Conservation (phyloP, 2,888 invertebrate species). For the Leucophenga maculata region DNA sequence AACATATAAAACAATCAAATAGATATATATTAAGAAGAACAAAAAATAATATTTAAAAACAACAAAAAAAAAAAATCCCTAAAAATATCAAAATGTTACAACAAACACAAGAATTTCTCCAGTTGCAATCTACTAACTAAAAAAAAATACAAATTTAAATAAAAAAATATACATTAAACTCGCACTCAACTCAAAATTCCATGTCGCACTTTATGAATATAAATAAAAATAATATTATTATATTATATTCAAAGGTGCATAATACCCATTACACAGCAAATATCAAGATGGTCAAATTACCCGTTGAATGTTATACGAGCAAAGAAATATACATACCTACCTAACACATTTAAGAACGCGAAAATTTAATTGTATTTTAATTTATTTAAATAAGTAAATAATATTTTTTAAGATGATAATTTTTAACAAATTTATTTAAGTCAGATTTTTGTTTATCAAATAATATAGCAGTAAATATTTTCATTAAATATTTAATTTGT, state of each 20-base stretch:
- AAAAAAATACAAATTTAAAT: background rate
- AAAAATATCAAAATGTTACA: conserved; percentile 7
- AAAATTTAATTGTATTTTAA: no score
- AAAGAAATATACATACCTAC: no score
- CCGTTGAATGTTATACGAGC: no score
- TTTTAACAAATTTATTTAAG: no score
- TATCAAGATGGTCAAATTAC: no score
- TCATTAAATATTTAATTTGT: background rate
- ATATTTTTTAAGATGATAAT: no score
- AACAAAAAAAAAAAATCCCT: background rate
- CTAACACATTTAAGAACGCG: no score
- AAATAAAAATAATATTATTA: no score
- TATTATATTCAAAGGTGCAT: no score
- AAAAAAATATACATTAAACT: conserved; percentile 1
- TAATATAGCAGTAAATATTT: background rate
- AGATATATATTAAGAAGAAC: background rate
- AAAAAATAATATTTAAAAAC: background rate
- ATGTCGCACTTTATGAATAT: background rate
- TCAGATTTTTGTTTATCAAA: no score
- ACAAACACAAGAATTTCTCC: background rate
- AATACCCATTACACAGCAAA: no score
- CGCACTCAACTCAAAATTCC: background rate
- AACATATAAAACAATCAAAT: conserved; percentile 21
- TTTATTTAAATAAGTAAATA: no score
- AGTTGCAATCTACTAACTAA: background rate